A percentile compares a stretch with the other conserved stretches of the same genome.
Evolutionary conservation across 1,140 invertebrate genomes (phyloP).

Genomic region (Amphibalanus amphitrite): DNA sequence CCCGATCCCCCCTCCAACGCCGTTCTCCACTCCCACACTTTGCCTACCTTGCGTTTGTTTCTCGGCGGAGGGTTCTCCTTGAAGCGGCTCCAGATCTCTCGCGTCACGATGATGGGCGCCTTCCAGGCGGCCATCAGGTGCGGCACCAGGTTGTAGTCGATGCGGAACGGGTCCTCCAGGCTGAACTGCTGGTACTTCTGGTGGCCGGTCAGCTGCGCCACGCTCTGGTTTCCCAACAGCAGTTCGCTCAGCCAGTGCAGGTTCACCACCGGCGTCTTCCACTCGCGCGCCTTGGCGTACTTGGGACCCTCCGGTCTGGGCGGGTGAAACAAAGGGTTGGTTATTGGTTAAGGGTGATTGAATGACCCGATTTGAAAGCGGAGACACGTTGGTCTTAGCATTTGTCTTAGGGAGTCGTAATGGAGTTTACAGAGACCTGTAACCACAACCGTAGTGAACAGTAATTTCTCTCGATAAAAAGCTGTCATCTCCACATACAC

Average conservation of each 20-base stretch:
- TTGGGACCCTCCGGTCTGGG: constrained; percentile 65
- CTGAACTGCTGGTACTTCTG: constrained; percentile 41
- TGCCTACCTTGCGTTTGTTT: constrained; percentile 14
- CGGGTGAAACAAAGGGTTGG: constrained; percentile 5
- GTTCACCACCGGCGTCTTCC: constrained; percentile 67
- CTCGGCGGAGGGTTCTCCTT: constrained; percentile 16
- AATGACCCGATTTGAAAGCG: too few species aligned
- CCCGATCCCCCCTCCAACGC: constrained; percentile 7
- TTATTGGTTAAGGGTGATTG: too few species aligned
- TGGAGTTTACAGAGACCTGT: too few species aligned
- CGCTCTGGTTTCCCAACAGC: constrained; percentile 58
- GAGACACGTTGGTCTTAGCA: too few species aligned
- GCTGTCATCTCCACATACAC: too few species aligned
- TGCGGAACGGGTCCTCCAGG: constrained; percentile 42
- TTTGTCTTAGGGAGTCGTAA: too few species aligned
- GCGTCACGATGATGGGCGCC: constrained; percentile 12
- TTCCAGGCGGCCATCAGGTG: constrained; percentile 13
- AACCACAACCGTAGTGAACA: too few species aligned
- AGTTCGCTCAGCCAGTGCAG: constrained; percentile 86
- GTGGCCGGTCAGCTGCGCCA: constrained; percentile 17
- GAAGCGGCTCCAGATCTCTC: constrained; percentile 15
- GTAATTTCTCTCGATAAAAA: too few species aligned
- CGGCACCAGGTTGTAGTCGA: constrained; percentile 1
- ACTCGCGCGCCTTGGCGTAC: constrained; percentile 74
- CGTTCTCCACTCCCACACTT: constrained; percentile 3